Percentiles rank a stretch among this genome's conserved stretches.
phyloP scores from a whole-genome alignment of 1,140 invertebrate species.

The Vollenhovia emeryi region DNA sequence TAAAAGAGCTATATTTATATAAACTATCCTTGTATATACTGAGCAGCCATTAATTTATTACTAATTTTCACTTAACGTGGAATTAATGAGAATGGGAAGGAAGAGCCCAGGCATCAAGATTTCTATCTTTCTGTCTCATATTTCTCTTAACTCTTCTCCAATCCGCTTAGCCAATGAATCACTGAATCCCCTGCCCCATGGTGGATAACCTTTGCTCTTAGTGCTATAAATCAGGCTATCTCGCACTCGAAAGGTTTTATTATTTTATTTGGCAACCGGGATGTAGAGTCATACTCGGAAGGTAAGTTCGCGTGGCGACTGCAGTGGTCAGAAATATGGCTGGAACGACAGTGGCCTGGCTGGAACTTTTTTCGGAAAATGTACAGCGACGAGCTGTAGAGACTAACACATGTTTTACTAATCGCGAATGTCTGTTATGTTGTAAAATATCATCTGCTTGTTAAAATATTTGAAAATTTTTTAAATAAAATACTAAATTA shows the following conservation, averaged over 20 bases:
- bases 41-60: conserved; percentile 42
- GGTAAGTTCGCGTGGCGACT: conserved; percentile 6
- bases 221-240: conserved; percentile 81
- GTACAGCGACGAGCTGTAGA: not conserved
- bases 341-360: conserved; percentile 3
- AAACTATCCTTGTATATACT: not conserved
- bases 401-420: conserved; percentile 19
- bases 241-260: conserved; percentile 77
- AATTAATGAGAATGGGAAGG: conserved; percentile 52
- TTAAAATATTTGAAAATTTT: not conserved
- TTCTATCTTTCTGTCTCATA: conserved; percentile 32
- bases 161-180: conserved; percentile 74
- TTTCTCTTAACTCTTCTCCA: conserved; percentile 51
- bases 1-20: not conserved
- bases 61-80: conserved; percentile 45
- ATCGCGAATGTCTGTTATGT: not conserved
- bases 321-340: conserved; percentile 47
- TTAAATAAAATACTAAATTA: not conserved
- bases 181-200: conserved; percentile 73
- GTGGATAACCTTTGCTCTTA: conserved; percentile 80
- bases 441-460: not conserved
- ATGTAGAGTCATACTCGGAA: conserved; percentile 41
- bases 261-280: conserved; percentile 77
- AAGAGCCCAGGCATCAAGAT: conserved; percentile 32
- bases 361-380: conserved; percentile 26